These are phyloP conservation scores for Oikopleura dioica DNA, from an alignment of 23 tunicate species.

Conservation along the genomic window DNA sequence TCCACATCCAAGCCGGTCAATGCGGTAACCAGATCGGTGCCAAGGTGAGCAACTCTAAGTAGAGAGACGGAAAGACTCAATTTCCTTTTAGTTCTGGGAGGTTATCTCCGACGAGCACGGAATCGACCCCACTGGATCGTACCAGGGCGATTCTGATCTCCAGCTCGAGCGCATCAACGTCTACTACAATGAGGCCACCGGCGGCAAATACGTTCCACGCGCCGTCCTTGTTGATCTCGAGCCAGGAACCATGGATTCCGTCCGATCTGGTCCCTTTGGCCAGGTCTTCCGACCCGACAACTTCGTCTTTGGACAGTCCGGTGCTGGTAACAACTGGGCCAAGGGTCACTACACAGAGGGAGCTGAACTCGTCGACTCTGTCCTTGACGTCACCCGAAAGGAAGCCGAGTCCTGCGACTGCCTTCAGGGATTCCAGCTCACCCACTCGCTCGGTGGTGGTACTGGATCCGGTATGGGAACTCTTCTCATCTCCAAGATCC, in stretches of 20 bases:
- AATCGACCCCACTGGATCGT: slow-evolving; percentile 67
- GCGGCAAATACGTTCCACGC: slow-evolving; percentile 53
- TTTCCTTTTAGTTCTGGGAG: slow-evolving; percentile 99
- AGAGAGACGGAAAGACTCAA: too few relatives aligned
- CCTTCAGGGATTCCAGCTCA: slow-evolving; percentile 51
- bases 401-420: slow-evolving; percentile 81
- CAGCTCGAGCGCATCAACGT: slow-evolving; percentile 73
- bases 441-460: slow-evolving; percentile 93
- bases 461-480: slow-evolving; percentile 99
- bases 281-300: slow-evolving; percentile 75
- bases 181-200: slow-evolving; percentile 67
- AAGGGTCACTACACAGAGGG: slow-evolving; percentile 99
- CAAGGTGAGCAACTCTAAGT: too few relatives aligned
- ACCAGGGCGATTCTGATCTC: slow-evolving; percentile 59
- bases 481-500: slow-evolving; percentile 48
- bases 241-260: slow-evolving; percentile 91
- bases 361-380: slow-evolving; percentile 76
- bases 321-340: slow-evolving; percentile 99
- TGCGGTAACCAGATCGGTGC: slow-evolving; percentile 98
- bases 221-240: slow-evolving; percentile 73
- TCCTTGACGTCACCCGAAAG: slow-evolving; percentile 52
- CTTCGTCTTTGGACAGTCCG: slow-evolving; percentile 88
- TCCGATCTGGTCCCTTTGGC: slow-evolving; percentile 71
- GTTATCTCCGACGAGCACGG: slow-evolving; percentile 83
- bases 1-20: slow-evolving; percentile 91